Base-by-base conservation (phyloP, 2,797 vertebrate species). In the Pangasius macronema region DNA sequence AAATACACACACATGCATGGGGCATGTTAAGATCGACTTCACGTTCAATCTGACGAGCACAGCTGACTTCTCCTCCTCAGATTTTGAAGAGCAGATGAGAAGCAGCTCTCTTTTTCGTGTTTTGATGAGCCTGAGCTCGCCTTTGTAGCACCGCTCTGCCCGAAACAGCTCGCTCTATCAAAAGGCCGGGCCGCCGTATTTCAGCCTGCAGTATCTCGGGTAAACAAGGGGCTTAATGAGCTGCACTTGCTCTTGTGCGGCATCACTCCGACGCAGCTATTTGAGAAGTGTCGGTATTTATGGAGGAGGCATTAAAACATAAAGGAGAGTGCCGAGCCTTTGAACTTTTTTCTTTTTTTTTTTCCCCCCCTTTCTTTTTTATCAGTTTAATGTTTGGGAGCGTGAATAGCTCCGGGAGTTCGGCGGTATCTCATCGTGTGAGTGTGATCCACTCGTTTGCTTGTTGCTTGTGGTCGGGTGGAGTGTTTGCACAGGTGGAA, bases 401-500 rank as follows among this genome's bases (percentile, higher is more conserved):
- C 68, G 75, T 85, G 82, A 83, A 86, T 86, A 81, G 89, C 85
- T 87, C 55, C n/a, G 51, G 84, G 87, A 88, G 91, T 87, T 89
- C 63, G 82, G 16, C 42, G 59, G 73, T 75, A 73, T 90, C 85
- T 84, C 83, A 84, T 88, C 83, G 61, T 72, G 10, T 75, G 87
- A 51, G 85, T 85, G 79, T 80, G 80, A 68, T 59, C 73, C 61
- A 9, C 65, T 70, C 24, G 63, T n/a, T 3, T n/a, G 82, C 49
- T 75, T 86, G 87, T 73, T 89, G 87, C 91, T 89, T 91, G 88
- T 88, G 84, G 83, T 84, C 70, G 83, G 80, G 75, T 75, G 55
- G 51, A 61, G 81, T 91, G 90, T 92, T 92, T 93, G 92, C 92
- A 90, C 92, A 93, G 92, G 92, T 93, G 92, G 83, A 84, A 82